phyloP scores from a whole-genome alignment of 2,113 vertebrate species.

The Chionis minor region DNA sequence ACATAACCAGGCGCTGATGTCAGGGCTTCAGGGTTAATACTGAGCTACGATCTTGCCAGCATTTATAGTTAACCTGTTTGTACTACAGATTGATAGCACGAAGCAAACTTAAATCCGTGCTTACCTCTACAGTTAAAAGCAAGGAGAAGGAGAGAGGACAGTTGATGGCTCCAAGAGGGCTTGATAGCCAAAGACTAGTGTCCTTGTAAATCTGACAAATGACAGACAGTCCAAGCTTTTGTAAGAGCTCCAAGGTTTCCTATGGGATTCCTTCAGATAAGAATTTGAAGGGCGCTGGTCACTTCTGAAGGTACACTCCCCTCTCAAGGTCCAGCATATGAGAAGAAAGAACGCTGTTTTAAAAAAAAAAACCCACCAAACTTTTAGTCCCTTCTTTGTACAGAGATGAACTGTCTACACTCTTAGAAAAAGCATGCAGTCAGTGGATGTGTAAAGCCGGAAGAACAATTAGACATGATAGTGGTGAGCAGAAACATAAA shows the following conservation, averaged over 20 bases:
- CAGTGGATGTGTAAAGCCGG: not conserved
- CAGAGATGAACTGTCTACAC: not conserved
- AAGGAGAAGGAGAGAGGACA: not conserved
- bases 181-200: constrained; percentile 52
- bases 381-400: not conserved
- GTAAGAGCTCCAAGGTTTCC: constrained; percentile 65
- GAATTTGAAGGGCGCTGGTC: constrained; percentile 52
- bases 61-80: constrained; percentile 24
- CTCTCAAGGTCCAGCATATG: constrained; percentile 31
- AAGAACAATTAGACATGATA: not conserved
- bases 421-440: not conserved
- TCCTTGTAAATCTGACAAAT: constrained; percentile 67
- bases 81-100: not conserved
- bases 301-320: constrained; percentile 43
- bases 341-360: not conserved
- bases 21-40: constrained; percentile 18
- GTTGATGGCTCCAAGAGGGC: not conserved
- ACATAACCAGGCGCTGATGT: constrained; percentile 31
- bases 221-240: constrained; percentile 56
- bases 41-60: constrained; percentile 11
- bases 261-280: constrained; percentile 67
- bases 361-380: not conserved
- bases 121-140: constrained; percentile 26
- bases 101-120: not conserved
- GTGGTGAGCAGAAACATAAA: not conserved